Evolutionary conservation across 2,888 invertebrate species (phyloP).

Genomic region (Nephrotoma flavescens): DNA sequence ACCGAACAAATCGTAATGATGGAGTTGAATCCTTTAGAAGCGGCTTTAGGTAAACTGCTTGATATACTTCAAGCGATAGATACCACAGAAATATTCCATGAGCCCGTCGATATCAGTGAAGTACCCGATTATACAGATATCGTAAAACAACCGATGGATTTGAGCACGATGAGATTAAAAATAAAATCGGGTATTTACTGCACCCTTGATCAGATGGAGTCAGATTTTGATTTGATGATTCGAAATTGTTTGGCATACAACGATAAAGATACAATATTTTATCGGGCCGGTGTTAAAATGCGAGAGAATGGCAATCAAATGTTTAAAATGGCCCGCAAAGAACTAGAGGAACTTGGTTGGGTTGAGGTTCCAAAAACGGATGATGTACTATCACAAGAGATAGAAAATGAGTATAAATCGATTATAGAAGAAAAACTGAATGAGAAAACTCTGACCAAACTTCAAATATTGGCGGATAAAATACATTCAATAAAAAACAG

Average conservation of each 20-base stretch:
- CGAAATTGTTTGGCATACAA: constrained; percentile 92
- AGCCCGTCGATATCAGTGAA: constrained; percentile 80
- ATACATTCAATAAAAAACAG: constrained; percentile 45
- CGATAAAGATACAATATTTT: constrained; percentile 87
- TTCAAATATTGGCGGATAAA: constrained; percentile 46
- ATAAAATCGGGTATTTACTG: constrained; percentile 52
- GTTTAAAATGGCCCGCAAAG: constrained; percentile 63
- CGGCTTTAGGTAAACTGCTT: constrained; percentile 60
- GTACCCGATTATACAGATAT: constrained; percentile 83
- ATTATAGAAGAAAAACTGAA: constrained; percentile 24
- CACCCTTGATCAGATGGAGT: constrained; percentile 63
- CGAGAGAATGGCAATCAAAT: constrained; percentile 72
- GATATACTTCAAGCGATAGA: constrained; percentile 67
- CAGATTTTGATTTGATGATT: constrained; percentile 91
- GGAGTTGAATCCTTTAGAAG: constrained; percentile 67
- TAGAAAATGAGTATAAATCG: constrained; percentile 38
- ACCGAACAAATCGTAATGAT: constrained; percentile 69
- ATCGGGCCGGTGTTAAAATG: constrained; percentile 78
- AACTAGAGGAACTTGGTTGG: constrained; percentile 36
- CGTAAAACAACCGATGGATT: constrained; percentile 76
- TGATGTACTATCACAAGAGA: constrained; percentile 38
- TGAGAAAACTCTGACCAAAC: constrained; percentile 26
- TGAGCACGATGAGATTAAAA: constrained; percentile 73
- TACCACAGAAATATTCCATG: constrained; percentile 74
- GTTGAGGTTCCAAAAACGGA: constrained; percentile 26